These are phyloP conservation scores for Drosophila fungiperda DNA, from an alignment of 2,888 invertebrate genomes.

Conservation along the genomic window DNA sequence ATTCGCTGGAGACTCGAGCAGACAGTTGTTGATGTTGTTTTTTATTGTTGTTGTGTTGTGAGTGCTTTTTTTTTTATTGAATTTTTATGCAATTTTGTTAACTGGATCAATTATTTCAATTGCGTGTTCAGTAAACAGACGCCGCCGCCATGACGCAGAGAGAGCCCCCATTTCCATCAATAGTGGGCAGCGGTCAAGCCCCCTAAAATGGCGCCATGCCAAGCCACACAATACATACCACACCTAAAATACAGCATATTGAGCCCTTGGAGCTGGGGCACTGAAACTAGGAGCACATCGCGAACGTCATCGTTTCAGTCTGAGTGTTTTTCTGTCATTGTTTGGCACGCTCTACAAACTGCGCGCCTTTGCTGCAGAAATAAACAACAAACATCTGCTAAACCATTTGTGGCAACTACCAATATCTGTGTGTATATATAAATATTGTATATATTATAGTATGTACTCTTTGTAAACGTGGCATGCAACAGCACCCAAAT, in stretches of 20 bases:
- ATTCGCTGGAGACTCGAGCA: constrained; percentile 39
- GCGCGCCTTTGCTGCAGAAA: constrained; percentile 39
- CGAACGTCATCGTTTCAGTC: constrained; percentile 34
- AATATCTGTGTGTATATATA: neutral
- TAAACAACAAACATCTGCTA: constrained; percentile 57
- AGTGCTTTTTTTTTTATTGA: constrained; percentile 57
- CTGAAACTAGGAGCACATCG: constrained; percentile 19
- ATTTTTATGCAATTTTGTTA: constrained; percentile 81
- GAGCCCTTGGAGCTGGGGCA: constrained; percentile 11
- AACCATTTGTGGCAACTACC: constrained; percentile 40
- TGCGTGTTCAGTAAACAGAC: constrained; percentile 78
- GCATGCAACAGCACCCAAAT: constrained; percentile 35
- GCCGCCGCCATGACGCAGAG: constrained; percentile 52
- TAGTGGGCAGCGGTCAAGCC: constrained; percentile 55
- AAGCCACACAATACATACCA: constrained; percentile 7
- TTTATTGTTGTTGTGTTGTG: constrained; percentile 14
- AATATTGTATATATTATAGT: neutral
- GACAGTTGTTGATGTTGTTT: constrained; percentile 33
- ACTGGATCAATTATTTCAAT: constrained; percentile 80
- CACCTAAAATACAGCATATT: constrained; percentile 29
- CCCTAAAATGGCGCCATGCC: constrained; percentile 33
- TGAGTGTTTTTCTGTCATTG: constrained; percentile 38
- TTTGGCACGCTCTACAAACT: constrained; percentile 55
- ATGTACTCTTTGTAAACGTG: constrained; percentile 2
- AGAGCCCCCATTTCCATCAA: constrained; percentile 35